phyloP scores from a whole-genome alignment of 2,113 vertebrate species.

The Calidris pugnax region DNA sequence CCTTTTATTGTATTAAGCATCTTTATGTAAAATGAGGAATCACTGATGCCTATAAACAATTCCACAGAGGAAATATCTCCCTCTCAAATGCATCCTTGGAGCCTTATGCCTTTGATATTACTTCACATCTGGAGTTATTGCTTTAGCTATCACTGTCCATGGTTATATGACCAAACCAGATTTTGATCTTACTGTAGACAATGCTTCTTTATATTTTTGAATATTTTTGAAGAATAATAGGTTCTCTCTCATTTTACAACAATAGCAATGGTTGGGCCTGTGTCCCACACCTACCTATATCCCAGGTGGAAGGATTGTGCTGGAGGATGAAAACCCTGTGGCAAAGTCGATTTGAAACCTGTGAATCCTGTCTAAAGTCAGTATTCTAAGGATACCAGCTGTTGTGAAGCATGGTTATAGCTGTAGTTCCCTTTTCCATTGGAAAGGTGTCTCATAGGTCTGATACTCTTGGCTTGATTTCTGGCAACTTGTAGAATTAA shows the following conservation, averaged over 20 bases:
- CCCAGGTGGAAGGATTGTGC: neutral
- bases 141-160: neutral
- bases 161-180: neutral
- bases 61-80: neutral
- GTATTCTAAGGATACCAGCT: neutral
- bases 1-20: neutral
- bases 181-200: neutral
- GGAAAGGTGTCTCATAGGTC: neutral
- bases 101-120: neutral
- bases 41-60: neutral
- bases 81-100: neutral
- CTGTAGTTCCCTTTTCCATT: neutral
- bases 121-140: neutral
- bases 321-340: neutral
- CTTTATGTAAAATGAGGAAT: neutral
- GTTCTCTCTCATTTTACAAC: neutral
- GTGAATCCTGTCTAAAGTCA: neutral
- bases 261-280: neutral
- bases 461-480: neutral
- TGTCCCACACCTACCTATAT: neutral
- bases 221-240: too few relatives aligned
- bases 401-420: neutral
- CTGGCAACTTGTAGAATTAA: neutral
- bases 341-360: neutral
- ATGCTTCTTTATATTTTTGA: neutral